phyloP scores from a whole-genome alignment of 2,113 vertebrate species.

The Thunnus maccoyii region DNA sequence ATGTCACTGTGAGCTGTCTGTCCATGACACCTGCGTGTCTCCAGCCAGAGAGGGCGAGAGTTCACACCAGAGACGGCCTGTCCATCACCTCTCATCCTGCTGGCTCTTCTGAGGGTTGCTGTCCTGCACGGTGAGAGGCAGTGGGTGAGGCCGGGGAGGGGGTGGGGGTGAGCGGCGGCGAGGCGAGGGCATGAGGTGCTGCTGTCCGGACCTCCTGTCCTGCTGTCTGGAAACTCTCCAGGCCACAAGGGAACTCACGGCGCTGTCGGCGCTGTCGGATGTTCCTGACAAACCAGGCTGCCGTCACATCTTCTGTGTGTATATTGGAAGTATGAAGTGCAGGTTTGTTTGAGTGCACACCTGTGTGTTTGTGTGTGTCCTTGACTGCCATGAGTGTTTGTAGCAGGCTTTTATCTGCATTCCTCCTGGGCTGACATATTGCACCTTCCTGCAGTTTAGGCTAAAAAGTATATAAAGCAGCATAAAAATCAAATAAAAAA shows the following conservation, averaged over 20 bases:
- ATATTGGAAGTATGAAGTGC: slow-evolving; percentile 34
- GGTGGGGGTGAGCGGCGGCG: not conserved
- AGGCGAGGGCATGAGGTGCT: slow-evolving; percentile 58
- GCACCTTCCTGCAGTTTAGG: slow-evolving; percentile 40
- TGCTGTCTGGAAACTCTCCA: slow-evolving; percentile 73
- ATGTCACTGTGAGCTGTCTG: slow-evolving; percentile 57
- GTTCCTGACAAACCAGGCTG: slow-evolving; percentile 72
- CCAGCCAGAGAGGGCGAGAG: slow-evolving; percentile 40
- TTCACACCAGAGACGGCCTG: slow-evolving; percentile 70
- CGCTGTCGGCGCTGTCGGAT: slow-evolving; percentile 70
- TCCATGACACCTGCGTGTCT: slow-evolving; percentile 41
- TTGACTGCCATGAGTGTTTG: slow-evolving; percentile 60
- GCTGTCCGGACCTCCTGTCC: slow-evolving; percentile 73
- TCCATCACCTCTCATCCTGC: slow-evolving; percentile 75
- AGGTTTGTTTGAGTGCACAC: slow-evolving; percentile 50
- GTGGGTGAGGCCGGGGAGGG: slow-evolving; percentile 47
- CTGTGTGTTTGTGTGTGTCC: slow-evolving; percentile 65
- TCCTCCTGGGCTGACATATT: slow-evolving; percentile 56
- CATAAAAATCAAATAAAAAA: slow-evolving; percentile 67
- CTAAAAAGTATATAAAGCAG: slow-evolving; percentile 51
- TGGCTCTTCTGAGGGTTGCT: slow-evolving; percentile 78
- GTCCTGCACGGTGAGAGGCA: slow-evolving; percentile 68
- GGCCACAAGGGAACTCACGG: slow-evolving; percentile 74
- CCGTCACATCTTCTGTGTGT: slow-evolving; percentile 66
- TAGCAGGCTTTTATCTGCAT: slow-evolving; percentile 49